phyloP scores from a whole-genome alignment of 2,797 vertebrate genomes.

The Paramormyrops hopkinsi region DNA sequence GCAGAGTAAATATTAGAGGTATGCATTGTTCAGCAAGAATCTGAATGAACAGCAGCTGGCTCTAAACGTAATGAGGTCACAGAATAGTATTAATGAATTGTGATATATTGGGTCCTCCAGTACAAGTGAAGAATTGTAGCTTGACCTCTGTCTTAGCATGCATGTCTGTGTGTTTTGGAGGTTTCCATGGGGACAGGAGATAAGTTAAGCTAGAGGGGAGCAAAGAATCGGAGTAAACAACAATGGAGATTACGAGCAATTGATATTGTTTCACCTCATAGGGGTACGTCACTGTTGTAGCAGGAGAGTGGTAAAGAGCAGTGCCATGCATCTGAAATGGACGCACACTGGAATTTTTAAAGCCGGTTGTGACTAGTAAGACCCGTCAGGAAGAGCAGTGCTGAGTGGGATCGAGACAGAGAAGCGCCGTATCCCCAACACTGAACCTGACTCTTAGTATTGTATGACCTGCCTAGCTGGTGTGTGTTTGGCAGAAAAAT shows the following conservation, averaged over 20 bases:
- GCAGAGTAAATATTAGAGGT: not conserved
- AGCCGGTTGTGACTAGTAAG: not conserved
- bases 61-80: not conserved
- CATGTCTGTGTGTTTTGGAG: not conserved
- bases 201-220: not conserved
- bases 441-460: not conserved
- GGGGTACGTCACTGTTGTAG: not conserved
- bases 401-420: not conserved
- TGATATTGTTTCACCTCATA: not conserved
- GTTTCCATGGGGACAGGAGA: not conserved
- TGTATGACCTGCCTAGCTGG: not conserved
- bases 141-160: not conserved
- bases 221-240: not conserved
- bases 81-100: not conserved
- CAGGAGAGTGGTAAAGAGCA: not conserved
- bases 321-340: constrained; percentile 45
- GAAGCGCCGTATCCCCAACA: not conserved
- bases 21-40: not conserved
- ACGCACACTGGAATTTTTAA: constrained; percentile 23
- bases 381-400: not conserved
- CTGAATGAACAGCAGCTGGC: not conserved
- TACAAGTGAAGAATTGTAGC: constrained; percentile 10
- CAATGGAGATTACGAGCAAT: not conserved
- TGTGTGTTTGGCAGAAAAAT: not conserved
- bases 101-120: constrained; percentile 18